Conservation (phyloP, 2,113 vertebrate species). For the Lamprologus lemairii region DNA sequence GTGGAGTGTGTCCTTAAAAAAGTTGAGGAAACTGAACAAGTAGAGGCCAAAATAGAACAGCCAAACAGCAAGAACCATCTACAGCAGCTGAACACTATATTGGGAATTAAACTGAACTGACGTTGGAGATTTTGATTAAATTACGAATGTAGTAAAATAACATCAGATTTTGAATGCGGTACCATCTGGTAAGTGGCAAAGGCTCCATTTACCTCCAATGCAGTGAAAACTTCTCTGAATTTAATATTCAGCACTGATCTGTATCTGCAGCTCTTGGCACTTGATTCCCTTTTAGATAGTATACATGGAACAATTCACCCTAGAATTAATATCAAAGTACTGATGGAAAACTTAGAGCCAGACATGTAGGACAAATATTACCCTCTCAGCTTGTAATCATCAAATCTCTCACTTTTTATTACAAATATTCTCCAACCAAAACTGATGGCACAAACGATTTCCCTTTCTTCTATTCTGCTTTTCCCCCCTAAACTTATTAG, state of each 20-base stretch:
- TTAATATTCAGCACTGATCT: background rate
- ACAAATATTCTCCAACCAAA: background rate
- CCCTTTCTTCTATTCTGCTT: background rate
- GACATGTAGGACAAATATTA: background rate
- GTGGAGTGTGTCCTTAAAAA: background rate
- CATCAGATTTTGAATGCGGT: background rate
- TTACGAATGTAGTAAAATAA: background rate
- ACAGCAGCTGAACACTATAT: background rate
- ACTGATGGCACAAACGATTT: background rate
- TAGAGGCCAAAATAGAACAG: background rate
- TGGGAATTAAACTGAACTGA: background rate
- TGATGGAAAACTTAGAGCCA: background rate
- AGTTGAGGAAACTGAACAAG: background rate
- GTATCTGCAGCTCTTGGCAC: background rate
- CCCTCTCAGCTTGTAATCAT: background rate
- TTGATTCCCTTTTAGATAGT: background rate
- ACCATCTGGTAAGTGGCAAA: background rate
- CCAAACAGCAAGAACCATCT: background rate
- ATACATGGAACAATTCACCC: background rate
- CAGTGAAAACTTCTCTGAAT: background rate
- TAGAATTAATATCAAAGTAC: background rate
- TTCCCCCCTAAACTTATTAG: accelerated
- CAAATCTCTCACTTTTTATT: background rate
- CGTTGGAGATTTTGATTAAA: background rate
- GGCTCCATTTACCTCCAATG: background rate